A percentile compares a stretch with the other conserved stretches of the same genome.
Conservation (phyloP, 2,113 vertebrate genomes). For the Heterocephalus glaber region DNA sequence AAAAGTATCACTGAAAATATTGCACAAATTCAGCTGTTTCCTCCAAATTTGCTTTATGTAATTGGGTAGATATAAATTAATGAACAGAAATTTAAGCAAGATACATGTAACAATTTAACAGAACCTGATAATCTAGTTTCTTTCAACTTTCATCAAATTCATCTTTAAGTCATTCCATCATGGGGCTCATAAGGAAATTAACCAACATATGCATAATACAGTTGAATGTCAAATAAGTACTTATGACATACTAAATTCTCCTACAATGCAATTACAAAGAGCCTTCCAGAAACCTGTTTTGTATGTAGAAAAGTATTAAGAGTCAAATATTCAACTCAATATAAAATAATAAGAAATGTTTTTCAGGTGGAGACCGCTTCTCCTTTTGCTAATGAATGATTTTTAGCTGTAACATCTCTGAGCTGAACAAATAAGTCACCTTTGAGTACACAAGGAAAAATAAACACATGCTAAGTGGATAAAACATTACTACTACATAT, state of each 20-base stretch:
- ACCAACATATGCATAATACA: constrained; percentile 63
- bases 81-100: constrained; percentile 76
- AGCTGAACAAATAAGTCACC: constrained; percentile 68
- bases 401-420: constrained; percentile 69
- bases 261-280: constrained; percentile 57
- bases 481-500: constrained; percentile 76
- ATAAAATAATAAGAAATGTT: constrained; percentile 77
- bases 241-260: constrained; percentile 63
- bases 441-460: constrained; percentile 67
- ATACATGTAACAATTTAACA: constrained; percentile 76
- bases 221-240: constrained; percentile 68
- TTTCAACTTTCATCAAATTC: constrained; percentile 71
- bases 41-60: constrained; percentile 82
- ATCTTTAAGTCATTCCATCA: constrained; percentile 73
- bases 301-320: constrained; percentile 72
- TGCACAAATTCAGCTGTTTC: constrained; percentile 86
- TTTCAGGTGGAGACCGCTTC: constrained; percentile 70
- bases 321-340: constrained; percentile 69
- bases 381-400: constrained; percentile 71
- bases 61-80: constrained; percentile 80
- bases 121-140: constrained; percentile 66
- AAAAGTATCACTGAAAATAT: constrained; percentile 83
- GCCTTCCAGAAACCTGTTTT: constrained; percentile 71
- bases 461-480: constrained; percentile 74
- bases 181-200: constrained; percentile 72